These are phyloP conservation scores for Megastigmus dorsalis DNA, from an alignment of 2,888 invertebrate species.

Conservation along the genomic window DNA sequence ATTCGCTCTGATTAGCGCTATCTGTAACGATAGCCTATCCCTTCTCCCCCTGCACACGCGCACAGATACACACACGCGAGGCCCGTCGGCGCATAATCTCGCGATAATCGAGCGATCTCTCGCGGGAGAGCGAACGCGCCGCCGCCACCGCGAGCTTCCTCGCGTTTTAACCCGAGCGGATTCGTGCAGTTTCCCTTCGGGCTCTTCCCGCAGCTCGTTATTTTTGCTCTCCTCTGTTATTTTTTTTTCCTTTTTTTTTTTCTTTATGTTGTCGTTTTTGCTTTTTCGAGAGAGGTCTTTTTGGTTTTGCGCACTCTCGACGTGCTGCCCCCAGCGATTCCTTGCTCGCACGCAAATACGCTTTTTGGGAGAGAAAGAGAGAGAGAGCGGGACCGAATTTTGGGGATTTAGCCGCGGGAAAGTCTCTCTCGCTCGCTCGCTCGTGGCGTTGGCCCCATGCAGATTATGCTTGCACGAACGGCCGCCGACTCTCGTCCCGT, in stretches of 20 bases:
- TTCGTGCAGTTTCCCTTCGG: not conserved
- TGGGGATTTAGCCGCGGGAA: too few species aligned
- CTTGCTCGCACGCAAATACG: too few species aligned
- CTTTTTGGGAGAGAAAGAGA: too few species aligned
- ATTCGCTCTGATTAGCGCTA: conserved; percentile 73
- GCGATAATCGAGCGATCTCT: conserved; percentile 65
- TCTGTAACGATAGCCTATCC: conserved; percentile 68
- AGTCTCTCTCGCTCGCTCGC: too few species aligned
- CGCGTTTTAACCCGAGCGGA: too few species aligned
- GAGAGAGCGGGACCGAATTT: too few species aligned
- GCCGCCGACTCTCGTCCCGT: too few species aligned
- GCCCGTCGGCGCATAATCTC: conserved; percentile 61
- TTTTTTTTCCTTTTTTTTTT: not conserved
- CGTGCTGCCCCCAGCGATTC: not conserved
- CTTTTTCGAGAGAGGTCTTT: too few species aligned
- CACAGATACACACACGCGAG: too few species aligned
- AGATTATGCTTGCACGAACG: too few species aligned
- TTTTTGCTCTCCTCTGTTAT: not conserved
- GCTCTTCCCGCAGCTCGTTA: not conserved
- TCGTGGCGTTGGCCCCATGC: too few species aligned
- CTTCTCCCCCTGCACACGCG: not conserved
- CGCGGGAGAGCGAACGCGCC: conserved; percentile 39
- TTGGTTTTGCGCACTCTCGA: not conserved
- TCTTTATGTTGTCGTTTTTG: not conserved
- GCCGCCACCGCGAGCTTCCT: too few species aligned